Evolutionary conservation across 2,113 vertebrate genomes (phyloP).

Genomic region (Ctenomys sociabilis): DNA sequence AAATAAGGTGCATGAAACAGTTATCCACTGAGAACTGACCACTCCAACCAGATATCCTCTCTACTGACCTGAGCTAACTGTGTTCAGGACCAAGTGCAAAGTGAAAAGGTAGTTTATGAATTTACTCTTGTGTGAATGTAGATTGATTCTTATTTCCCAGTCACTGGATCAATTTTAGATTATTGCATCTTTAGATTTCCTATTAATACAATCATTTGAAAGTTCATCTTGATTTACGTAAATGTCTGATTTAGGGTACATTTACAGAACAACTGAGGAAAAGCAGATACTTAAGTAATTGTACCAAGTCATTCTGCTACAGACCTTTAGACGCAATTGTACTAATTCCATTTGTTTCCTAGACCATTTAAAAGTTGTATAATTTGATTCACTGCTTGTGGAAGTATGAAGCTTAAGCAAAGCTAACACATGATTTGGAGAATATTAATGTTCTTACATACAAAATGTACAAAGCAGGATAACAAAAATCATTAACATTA

Average conservation of each 20-base stretch:
- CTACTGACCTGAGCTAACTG: conserved; percentile 49
- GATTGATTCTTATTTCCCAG: neutral
- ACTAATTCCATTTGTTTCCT: neutral
- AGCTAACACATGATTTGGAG: neutral
- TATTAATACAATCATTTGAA: conserved; percentile 13
- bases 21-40: conserved; percentile 56
- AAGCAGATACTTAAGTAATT: neutral
- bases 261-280: neutral
- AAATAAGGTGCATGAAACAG: neutral
- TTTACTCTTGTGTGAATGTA: neutral
- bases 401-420: neutral
- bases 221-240: neutral
- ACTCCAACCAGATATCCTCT: conserved; percentile 18
- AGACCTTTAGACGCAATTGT: neutral
- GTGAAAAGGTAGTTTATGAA: neutral
- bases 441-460: neutral
- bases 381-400: neutral
- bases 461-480: neutral
- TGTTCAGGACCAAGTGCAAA: conserved; percentile 22
- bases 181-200: neutral
- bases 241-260: neutral
- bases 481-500: neutral
- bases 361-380: neutral
- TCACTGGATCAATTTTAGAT: neutral
- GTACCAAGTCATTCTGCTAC: neutral